These are phyloP conservation scores for Oligia fasciuncula DNA, from an alignment of 2,888 invertebrate species.

Conservation along the genomic window DNA sequence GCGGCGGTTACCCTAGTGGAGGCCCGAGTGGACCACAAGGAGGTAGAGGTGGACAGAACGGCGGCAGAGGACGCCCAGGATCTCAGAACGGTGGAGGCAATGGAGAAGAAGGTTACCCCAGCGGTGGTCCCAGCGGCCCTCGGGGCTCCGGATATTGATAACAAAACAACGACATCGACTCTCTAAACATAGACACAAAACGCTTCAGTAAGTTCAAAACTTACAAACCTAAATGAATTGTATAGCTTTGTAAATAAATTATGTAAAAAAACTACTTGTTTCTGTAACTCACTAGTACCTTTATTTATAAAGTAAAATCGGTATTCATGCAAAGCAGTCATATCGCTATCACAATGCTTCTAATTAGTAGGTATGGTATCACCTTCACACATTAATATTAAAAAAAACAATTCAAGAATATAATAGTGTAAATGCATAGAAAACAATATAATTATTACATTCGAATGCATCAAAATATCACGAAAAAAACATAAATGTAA, in stretches of 20 bases:
- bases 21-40: constrained; percentile 61
- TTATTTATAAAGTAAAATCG: constrained; percentile 49
- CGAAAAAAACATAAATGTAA: constrained; percentile 47
- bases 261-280: constrained; percentile 29
- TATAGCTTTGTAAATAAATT: constrained; percentile 63
- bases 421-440: constrained; percentile 61
- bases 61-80: constrained; percentile 67
- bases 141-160: constrained; percentile 85
- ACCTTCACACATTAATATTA: constrained; percentile 39
- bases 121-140: constrained; percentile 83
- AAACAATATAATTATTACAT: constrained; percentile 54
- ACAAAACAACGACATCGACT: constrained; percentile 35
- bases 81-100: constrained; percentile 62
- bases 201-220: constrained; percentile 43
- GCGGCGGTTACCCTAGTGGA: constrained; percentile 70
- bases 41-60: constrained; percentile 66
- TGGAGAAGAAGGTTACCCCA: constrained; percentile 81
- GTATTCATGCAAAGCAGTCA: constrained; percentile 53
- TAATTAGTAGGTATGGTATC: constrained; percentile 42
- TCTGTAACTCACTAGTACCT: constrained; percentile 49
- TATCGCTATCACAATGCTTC: constrained; percentile 60
- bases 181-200: constrained; percentile 28
- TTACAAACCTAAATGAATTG: constrained; percentile 46
- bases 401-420: constrained; percentile 47
- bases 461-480: constrained; percentile 64